Percentiles rank a stretch among this genome's conserved stretches.
Conservation (phyloP, 2,113 vertebrate genomes). For the Pipa parva region DNA sequence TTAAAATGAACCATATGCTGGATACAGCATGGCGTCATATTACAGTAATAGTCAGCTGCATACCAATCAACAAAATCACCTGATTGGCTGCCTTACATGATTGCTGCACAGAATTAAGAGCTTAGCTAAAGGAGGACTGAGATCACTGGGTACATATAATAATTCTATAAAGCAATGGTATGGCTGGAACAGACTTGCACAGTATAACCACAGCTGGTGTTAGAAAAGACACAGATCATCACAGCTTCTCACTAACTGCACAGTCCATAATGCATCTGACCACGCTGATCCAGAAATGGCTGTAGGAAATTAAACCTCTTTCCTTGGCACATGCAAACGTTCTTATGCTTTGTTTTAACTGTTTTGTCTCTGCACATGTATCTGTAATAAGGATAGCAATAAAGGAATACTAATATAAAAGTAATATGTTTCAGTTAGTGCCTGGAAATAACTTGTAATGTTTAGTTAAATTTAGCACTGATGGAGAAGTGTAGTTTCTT, state of each 20-base stretch:
- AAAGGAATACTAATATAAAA: no score
- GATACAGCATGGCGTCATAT: slow-evolving; percentile 15
- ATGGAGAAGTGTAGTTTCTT: no score
- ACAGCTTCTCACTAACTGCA: slow-evolving; percentile 8
- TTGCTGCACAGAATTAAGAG: slow-evolving; percentile 10
- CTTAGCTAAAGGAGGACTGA: slow-evolving; percentile 10
- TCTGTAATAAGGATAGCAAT: no score
- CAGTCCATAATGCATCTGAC: not conserved
- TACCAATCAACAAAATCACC: not conserved
- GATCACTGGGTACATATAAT: slow-evolving; percentile 25
- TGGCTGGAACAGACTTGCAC: slow-evolving; percentile 1
- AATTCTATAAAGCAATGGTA: slow-evolving; percentile 8
- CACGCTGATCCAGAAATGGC: not conserved
- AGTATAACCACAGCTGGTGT: slow-evolving; percentile 9
- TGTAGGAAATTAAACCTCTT: slow-evolving; percentile 9
- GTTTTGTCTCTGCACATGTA: no score
- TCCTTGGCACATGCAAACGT: not conserved
- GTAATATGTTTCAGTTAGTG: no score
- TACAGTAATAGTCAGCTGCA: slow-evolving; percentile 7
- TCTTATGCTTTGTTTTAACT: not conserved
- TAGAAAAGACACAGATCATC: slow-evolving; percentile 9
- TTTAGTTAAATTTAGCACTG: no score
- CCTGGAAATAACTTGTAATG: no score
- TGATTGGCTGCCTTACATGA: slow-evolving; percentile 10
- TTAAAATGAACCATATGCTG: slow-evolving; percentile 6